phyloP scores from a whole-genome alignment of 2,797 vertebrate species.

The Microchirus variegatus region DNA sequence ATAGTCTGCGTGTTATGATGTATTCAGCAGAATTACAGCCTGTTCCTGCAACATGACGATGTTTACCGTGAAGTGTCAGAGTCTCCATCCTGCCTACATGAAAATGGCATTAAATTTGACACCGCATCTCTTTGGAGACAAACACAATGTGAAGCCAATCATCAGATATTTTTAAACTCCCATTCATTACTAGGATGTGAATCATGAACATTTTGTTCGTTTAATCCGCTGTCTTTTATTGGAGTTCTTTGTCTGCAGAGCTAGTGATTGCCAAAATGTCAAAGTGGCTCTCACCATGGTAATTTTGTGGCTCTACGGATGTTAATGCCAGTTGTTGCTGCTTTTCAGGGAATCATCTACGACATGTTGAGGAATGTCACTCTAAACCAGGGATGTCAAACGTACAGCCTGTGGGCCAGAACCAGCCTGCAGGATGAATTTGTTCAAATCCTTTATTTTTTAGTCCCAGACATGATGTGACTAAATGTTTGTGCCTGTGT shows the following conservation, averaged over 20 bases:
- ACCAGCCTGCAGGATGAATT: too few relatives aligned
- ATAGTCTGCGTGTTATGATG: neutral
- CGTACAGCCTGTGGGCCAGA: too few relatives aligned
- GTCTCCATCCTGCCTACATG: constrained; percentile 1
- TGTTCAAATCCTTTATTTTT: too few relatives aligned
- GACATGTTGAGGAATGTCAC: too few relatives aligned
- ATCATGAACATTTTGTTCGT: neutral
- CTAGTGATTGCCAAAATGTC: too few relatives aligned
- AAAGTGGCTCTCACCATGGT: neutral
- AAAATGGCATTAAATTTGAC: constrained; percentile 2
- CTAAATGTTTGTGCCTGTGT: too few relatives aligned
- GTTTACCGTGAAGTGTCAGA: constrained; percentile 3
- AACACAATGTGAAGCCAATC: neutral
- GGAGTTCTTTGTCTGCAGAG: too few relatives aligned
- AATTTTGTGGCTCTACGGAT: neutral
- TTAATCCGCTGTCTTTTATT: neutral
- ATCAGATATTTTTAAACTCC: neutral
- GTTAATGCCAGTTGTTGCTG: neutral
- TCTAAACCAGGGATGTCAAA: too few relatives aligned
- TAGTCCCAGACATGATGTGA: too few relatives aligned
- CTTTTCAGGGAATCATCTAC: too few relatives aligned
- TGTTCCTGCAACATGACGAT: constrained; percentile 2
- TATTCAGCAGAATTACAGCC: constrained; percentile 1
- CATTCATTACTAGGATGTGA: neutral
- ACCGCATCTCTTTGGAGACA: neutral